Evolutionary conservation across 2,888 invertebrate genomes (phyloP).

Genomic region (Allophyes oxyacanthae): DNA sequence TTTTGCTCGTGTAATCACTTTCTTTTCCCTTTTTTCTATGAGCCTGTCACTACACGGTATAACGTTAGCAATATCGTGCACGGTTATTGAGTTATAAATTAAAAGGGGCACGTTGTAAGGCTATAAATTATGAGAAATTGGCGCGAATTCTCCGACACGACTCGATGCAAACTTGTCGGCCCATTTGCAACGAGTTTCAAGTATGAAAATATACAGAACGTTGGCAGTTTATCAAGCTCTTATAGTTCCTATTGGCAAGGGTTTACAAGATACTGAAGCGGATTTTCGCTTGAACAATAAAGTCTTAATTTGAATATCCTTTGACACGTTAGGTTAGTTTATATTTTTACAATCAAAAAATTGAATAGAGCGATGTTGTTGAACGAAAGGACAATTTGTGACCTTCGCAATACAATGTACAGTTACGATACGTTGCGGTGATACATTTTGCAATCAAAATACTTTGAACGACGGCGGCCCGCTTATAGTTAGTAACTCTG

Average conservation of each 20-base stretch:
- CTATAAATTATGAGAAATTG: conserved; percentile 65
- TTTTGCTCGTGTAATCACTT: not conserved
- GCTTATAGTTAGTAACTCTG: no score
- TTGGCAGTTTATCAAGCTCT: conserved; percentile 1
- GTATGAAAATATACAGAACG: conserved; percentile 26
- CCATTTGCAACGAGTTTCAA: conserved; percentile 2
- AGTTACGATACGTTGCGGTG: no score
- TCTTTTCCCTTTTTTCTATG: not conserved
- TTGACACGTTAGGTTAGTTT: no score
- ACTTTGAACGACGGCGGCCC: no score
- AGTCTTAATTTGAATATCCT: no score
- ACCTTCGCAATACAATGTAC: no score
- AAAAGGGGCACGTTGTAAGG: conserved; percentile 47
- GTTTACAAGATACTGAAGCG: not conserved
- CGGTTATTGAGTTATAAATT: conserved; percentile 66
- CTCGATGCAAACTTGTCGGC: conserved; percentile 42
- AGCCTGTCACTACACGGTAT: conserved; percentile 14
- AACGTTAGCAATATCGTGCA: conserved; percentile 49
- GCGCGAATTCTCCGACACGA: conserved; percentile 47
- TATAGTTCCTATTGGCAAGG: not conserved
- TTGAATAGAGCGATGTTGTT: no score
- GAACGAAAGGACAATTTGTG: no score
- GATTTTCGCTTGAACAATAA: not conserved
- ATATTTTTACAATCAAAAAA: no score
- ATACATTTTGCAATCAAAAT: no score